Evolutionary conservation across 2,888 invertebrate genomes (phyloP).

Genomic region (Thereva nobilitata): DNA sequence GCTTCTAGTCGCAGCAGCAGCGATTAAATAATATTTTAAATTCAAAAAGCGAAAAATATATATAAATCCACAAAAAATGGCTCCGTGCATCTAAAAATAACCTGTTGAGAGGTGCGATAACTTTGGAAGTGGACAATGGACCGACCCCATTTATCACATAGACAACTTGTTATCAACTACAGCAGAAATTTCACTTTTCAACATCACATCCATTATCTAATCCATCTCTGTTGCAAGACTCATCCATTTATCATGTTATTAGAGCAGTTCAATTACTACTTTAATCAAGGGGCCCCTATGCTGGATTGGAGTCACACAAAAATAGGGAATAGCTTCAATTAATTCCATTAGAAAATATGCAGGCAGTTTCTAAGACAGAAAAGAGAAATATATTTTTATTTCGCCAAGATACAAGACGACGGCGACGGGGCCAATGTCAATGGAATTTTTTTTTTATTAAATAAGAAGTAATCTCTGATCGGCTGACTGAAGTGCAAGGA

Average conservation of each 20-base stretch:
- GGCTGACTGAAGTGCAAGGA: too few relatives aligned
- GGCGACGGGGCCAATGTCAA: too few relatives aligned
- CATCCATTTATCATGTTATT: conserved; percentile 19
- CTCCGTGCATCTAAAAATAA: conserved; percentile 15
- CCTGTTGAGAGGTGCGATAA: conserved; percentile 18
- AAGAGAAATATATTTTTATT: too few relatives aligned
- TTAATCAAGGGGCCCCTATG: conserved; percentile 13
- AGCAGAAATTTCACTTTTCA: background rate
- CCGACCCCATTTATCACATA: conserved; percentile 3
- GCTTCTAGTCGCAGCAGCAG: too few relatives aligned
- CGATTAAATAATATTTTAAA: too few relatives aligned
- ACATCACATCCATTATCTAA: background rate
- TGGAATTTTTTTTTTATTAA: too few relatives aligned
- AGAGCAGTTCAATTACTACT: conserved; percentile 11
- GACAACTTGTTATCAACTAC: background rate
- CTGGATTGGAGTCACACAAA: background rate
- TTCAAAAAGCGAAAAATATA: too few relatives aligned
- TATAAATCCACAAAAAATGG: conserved; percentile 14
- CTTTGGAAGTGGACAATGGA: conserved; percentile 13
- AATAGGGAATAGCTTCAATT: background rate
- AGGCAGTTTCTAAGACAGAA: background rate
- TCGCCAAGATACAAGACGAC: too few relatives aligned
- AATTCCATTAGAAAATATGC: background rate
- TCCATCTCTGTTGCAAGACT: background rate
- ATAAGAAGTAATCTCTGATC: too few relatives aligned